Conservation (phyloP, 1,140 invertebrate genomes). For the Carposina sasakii region DNA sequence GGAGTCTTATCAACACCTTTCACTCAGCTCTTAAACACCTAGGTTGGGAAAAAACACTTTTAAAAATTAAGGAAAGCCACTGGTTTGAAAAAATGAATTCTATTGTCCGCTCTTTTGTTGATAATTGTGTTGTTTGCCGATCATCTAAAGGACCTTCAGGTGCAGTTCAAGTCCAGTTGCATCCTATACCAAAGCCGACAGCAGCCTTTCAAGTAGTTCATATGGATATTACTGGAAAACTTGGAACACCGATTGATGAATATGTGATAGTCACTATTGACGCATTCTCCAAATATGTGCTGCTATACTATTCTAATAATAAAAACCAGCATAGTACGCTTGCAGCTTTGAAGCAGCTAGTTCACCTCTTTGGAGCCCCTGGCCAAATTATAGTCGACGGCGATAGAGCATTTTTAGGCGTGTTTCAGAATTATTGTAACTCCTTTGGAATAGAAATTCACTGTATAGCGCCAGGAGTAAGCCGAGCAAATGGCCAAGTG, state of each 20-base stretch:
- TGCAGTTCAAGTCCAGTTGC: slow-evolving; percentile 5
- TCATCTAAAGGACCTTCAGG: slow-evolving; percentile 8
- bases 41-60: slow-evolving; percentile 21
- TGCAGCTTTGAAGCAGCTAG: slow-evolving; percentile 5
- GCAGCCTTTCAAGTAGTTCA: slow-evolving; percentile 6
- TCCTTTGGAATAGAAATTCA: slow-evolving; percentile 1
- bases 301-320: slow-evolving; percentile 1
- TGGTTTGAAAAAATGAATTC: slow-evolving; percentile 9
- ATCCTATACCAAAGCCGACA: slow-evolving; percentile 5
- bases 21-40: slow-evolving; percentile 20
- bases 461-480: slow-evolving; percentile 8
- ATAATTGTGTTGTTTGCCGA: slow-evolving; percentile 11
- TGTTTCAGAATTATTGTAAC: slow-evolving; percentile 8
- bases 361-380: slow-evolving; percentile 8
- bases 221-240: slow-evolving; percentile 11
- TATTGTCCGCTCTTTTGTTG: slow-evolving; percentile 2
- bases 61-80: slow-evolving; percentile 3
- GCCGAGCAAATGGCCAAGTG: slow-evolving; percentile 7
- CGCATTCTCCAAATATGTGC: slow-evolving; percentile 5
- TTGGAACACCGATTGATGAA: slow-evolving; percentile 4
- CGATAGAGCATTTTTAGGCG: slow-evolving; percentile 5
- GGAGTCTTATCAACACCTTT: slow-evolving; percentile 17
- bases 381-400: slow-evolving; percentile 8
- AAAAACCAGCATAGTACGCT: neutral
- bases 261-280: slow-evolving; percentile 11